Evolutionary conservation across 1,140 invertebrate species (phyloP).

Genomic region (Phocides pigmalion): DNA sequence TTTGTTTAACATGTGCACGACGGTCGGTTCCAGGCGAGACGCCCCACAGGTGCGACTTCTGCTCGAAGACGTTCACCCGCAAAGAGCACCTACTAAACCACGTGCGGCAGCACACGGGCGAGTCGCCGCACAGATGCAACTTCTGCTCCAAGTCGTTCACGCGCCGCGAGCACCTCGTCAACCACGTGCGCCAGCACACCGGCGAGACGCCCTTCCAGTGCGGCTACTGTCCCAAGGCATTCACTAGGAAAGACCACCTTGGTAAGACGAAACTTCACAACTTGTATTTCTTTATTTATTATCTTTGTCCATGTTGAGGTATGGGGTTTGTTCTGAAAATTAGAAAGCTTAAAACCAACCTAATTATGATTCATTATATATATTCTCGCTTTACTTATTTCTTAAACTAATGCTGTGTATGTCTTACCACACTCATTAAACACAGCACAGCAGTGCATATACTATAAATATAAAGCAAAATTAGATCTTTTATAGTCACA

Average conservation of each 20-base stretch:
- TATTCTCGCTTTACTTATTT: too few relatives aligned
- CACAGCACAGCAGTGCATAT: too few relatives aligned
- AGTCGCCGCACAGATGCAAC: conserved; percentile 92
- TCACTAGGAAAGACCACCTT: conserved; percentile 93
- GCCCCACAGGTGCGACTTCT: conserved; percentile 93
- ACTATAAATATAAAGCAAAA: too few relatives aligned
- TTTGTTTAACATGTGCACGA: not conserved
- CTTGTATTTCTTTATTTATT: not conserved
- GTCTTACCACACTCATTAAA: too few relatives aligned
- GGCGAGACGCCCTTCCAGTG: conserved; percentile 94
- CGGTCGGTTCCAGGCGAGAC: conserved; percentile 87
- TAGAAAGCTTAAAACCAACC: too few relatives aligned
- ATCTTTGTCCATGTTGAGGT: too few relatives aligned
- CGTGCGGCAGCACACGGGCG: conserved; percentile 92
- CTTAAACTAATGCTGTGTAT: too few relatives aligned
- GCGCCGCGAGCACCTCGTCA: conserved; percentile 91
- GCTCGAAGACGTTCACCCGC: conserved; percentile 86
- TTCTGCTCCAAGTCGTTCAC: conserved; percentile 94
- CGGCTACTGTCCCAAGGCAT: conserved; percentile 93
- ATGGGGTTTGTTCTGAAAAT: not conserved
- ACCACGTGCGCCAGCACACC: conserved; percentile 92
- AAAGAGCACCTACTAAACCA: conserved; percentile 89
- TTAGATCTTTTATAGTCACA: too few relatives aligned
- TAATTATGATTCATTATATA: too few relatives aligned
- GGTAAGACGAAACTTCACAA: conserved; percentile 71